Evolutionary conservation across 2,113 vertebrate genomes (phyloP).

Genomic region (Heloderma charlesbogerti): DNA sequence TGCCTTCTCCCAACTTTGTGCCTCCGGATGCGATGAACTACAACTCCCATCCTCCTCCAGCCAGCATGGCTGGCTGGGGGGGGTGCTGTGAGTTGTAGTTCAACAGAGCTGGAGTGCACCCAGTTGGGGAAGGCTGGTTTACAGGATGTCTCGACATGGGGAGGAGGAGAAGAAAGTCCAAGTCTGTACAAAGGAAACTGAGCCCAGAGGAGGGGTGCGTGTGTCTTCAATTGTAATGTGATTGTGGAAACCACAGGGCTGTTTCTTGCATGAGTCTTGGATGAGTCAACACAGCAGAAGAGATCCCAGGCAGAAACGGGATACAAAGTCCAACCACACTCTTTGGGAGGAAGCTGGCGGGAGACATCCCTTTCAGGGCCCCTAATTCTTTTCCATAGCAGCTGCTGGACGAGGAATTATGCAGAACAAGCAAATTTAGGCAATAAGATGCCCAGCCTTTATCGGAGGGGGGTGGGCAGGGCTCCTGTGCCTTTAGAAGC

Average conservation of each 20-base stretch:
- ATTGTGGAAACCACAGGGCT: not conserved
- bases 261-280: not conserved
- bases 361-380: not conserved
- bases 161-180: not conserved
- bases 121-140: not conserved
- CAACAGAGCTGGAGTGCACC: not conserved
- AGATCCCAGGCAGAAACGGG: not conserved
- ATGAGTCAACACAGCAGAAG: not conserved
- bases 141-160: not conserved
- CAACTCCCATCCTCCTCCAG: no score
- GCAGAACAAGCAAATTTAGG: not conserved
- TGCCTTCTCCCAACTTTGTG: no score
- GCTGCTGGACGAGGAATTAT: not conserved
- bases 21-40: no score
- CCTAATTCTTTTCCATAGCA: not conserved
- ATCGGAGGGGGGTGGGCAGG: rapidly evolving
- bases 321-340: not conserved
- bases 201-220: not conserved
- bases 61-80: no score
- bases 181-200: not conserved
- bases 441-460: not conserved
- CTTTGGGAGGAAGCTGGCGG: not conserved
- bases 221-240: no score
- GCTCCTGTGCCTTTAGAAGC: not conserved
- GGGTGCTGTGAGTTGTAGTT: no score